Conservation (phyloP, 2,888 invertebrate species). For the Zaprionus lineosus region DNA sequence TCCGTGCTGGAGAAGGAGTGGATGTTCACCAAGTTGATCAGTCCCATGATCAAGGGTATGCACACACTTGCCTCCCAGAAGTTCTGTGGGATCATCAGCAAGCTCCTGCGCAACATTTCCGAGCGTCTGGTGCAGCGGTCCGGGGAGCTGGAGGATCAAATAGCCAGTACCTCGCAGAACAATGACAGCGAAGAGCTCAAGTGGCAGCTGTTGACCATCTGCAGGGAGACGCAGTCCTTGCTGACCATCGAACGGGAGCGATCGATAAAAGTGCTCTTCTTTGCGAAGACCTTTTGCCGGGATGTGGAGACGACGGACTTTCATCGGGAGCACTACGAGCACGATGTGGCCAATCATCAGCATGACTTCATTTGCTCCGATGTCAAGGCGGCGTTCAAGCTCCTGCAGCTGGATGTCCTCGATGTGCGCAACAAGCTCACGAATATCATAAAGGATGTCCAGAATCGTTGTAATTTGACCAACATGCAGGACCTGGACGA, state of each 20-base stretch:
- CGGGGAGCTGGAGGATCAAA: slow-evolving; percentile 82
- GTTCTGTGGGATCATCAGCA: slow-evolving; percentile 87
- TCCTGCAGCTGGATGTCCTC: slow-evolving; percentile 84
- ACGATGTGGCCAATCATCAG: slow-evolving; percentile 77
- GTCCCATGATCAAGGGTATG: slow-evolving; percentile 90
- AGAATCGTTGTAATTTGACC: slow-evolving; percentile 79
- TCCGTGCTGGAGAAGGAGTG: slow-evolving; percentile 93
- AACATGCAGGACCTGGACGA: slow-evolving; percentile 78
- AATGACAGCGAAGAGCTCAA: slow-evolving; percentile 79
- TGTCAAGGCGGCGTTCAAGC: slow-evolving; percentile 86
- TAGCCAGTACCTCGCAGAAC: slow-evolving; percentile 76
- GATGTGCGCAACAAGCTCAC: slow-evolving; percentile 83
- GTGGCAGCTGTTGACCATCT: slow-evolving; percentile 84
- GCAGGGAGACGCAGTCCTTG: slow-evolving; percentile 90
- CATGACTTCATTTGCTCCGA: slow-evolving; percentile 84
- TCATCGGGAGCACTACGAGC: slow-evolving; percentile 82
- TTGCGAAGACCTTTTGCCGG: slow-evolving; percentile 89
- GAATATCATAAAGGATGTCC: slow-evolving; percentile 80
- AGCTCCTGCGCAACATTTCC: slow-evolving; percentile 83
- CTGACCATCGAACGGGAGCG: slow-evolving; percentile 91
- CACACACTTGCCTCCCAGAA: slow-evolving; percentile 89
- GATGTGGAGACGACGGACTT: slow-evolving; percentile 85
- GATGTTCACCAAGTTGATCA: slow-evolving; percentile 91
- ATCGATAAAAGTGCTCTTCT: slow-evolving; percentile 90
- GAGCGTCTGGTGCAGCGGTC: slow-evolving; percentile 83